Evolutionary conservation across 2,113 vertebrate genomes (phyloP), one percentile per base, ranked within the genome.

Genomic region (Heterocephalus glaber): DNA sequence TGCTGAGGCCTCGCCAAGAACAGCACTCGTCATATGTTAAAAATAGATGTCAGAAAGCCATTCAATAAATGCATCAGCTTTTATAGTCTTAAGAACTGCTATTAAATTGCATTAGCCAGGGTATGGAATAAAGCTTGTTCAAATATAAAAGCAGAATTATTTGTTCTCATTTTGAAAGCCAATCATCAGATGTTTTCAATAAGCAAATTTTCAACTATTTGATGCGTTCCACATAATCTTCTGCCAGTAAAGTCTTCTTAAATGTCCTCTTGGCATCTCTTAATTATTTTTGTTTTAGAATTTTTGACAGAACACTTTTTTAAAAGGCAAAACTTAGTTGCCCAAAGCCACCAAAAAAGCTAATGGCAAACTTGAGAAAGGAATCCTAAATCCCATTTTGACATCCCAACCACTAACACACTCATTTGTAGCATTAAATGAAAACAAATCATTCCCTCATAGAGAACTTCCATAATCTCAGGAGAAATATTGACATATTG

Each of bases 11-110:
- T 92, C 83, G 95, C 93, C 96, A 95, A 91, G 66, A 89, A 93
- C 44, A 89, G 61, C 35, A 41, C 44, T 92, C 14, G 17, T 96
- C 95, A 84, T 87, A 56, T 93, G 95, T 95, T 96, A 89, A 95
- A 97, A 97, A 97, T 92, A 97, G 95, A 92, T 93, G 89, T 91
- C 47, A 93, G 93, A 94, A 95, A 96, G 66, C 89, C 76, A 82
- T 83, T 92, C 56, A 95, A 76, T 97, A 95, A 97, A 95, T 95
- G 58, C 91, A 90, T 24, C n/a, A 86, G 74, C n/a, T 94, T 97
- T 97, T 96, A 94, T 44, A 95, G 85, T 94, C 80, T 91, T 83
- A 97, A 95, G 68, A 88, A 91, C 80, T 83, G 30, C 9, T 94
- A 86, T 91, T 92, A 95, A 92, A 65, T 96, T 81, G 83, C 38